These are phyloP conservation scores for Gambelia wislizenii DNA, from an alignment of 2,797 vertebrate genomes.

Conservation along the genomic window DNA sequence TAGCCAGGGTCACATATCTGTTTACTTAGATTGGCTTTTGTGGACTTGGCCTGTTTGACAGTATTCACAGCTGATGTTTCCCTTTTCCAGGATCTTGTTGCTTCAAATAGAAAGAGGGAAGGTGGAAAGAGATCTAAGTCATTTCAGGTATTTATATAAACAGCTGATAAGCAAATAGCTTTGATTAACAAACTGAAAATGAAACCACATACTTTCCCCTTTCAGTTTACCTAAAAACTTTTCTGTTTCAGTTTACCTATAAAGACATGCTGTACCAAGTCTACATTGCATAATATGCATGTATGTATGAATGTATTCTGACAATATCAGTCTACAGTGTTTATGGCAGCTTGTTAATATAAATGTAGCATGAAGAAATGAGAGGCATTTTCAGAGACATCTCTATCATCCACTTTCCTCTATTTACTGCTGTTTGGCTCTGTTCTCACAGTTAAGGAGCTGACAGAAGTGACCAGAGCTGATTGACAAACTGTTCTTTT, in stretches of 20 bases:
- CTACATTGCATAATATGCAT: not conserved
- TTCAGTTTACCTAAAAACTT: not conserved
- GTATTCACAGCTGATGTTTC: slow-evolving; percentile 63
- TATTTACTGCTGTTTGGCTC: slow-evolving; percentile 7
- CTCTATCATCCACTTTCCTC: not conserved
- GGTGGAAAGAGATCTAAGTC: slow-evolving; percentile 39
- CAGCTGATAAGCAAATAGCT: slow-evolving; percentile 44
- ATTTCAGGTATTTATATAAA: slow-evolving; percentile 41
- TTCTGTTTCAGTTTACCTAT: not conserved
- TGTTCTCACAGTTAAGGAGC: slow-evolving; percentile 16
- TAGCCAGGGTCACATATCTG: slow-evolving; percentile 43
- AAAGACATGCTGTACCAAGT: not conserved
- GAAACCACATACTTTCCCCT: slow-evolving; percentile 1
- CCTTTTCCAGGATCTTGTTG: slow-evolving; percentile 63
- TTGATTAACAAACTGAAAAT: slow-evolving; percentile 52
- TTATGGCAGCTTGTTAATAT: not conserved
- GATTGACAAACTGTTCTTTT: not conserved
- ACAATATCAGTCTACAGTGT: too few relatives aligned
- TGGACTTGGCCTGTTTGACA: slow-evolving; percentile 60
- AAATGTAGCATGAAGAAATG: not conserved
- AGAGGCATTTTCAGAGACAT: not conserved
- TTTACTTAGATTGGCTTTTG: slow-evolving; percentile 26
- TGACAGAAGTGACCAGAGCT: slow-evolving; percentile 1
- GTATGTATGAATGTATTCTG: not conserved
- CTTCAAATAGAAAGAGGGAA: slow-evolving; percentile 60